Evolutionary conservation across 64 coral and sea anemone genomes (phyloP), one percentile per base, ranked within the genome.

Genomic region (Acropora yongei): DNA sequence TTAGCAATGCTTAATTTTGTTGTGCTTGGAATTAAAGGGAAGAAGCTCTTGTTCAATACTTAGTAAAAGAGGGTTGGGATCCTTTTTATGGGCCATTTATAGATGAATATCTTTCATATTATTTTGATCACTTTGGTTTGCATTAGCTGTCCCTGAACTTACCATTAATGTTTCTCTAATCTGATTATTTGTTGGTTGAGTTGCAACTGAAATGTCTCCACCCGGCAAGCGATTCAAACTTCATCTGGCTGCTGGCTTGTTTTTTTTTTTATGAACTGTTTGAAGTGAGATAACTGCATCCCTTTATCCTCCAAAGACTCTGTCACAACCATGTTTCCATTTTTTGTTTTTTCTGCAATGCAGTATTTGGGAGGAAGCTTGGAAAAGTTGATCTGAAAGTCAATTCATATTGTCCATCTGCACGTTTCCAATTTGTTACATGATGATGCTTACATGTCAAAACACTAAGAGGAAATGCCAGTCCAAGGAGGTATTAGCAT

Each of bases 361-460:
- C 69, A 47, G 13, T 87, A 47, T 74, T 72, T 47, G 8, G 45
- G 69, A 30, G 68, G 67, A 75, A 87, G 68, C 19, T 74, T 44
- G 47, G 85, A 87, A 16, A 87, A 87, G 39, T 74, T 87, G 45
- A 87, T 47, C 85, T 75, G 65, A 47, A 86, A 66, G 58, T 30
- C 71, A 74, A 42, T 20, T 74, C n/a, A 74, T 30, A n/a, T 20
- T 74, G 71, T 74, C 16, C 41, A 2, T 74, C n/a, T 40, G 16
- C 1, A 74, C 16, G 41, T 20, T 74, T 20, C 16, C n/a, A 74
- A 3, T 74, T 74, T 20, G 40, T 20, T 30, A 74, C n/a, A 30
- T 8, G 41, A 20, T 74, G n/a, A 74, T 41, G 3, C 40, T 74
- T 74, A 74, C n/a, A 20, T 74, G 71, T 2, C 3, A n/a, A 30